Conservation (phyloP, 2,888 invertebrate species). For the Cinara cedri region DNA sequence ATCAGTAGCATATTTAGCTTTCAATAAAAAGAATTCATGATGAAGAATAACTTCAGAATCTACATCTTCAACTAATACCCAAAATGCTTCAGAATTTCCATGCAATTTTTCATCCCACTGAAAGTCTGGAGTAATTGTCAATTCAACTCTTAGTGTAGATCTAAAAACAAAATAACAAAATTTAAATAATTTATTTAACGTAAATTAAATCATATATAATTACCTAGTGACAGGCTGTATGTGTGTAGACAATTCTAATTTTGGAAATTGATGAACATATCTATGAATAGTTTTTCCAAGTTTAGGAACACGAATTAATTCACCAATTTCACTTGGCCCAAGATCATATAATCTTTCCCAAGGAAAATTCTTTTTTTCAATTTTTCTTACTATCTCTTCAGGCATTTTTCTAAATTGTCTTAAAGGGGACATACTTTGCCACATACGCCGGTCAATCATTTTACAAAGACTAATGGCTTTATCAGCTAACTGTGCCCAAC, state of each 20-base stretch:
- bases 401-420: constrained; percentile 97
- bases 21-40: constrained; percentile 93
- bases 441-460: constrained; percentile 98
- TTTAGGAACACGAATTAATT: constrained; percentile 88
- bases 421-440: constrained; percentile 99
- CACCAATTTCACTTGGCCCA: constrained; percentile 96
- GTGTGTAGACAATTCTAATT: constrained; percentile 92
- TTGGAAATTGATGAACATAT: constrained; percentile 95
- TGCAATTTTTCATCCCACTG: constrained; percentile 97
- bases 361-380: constrained; percentile 96
- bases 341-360: constrained; percentile 93
- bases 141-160: constrained; percentile 89
- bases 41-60: constrained; percentile 91
- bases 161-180: constrained; percentile 62
- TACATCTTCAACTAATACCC: constrained; percentile 87
- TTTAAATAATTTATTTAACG: constrained; percentile 4
- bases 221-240: constrained; percentile 92
- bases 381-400: constrained; percentile 93
- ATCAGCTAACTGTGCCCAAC: constrained; percentile 98
- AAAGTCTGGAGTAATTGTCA: constrained; percentile 98
- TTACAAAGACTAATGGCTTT: constrained; percentile 95
- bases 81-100: constrained; percentile 80
- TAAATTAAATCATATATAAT: constrained; percentile 8
- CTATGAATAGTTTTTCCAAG: constrained; percentile 94
- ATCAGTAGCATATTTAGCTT: constrained; percentile 90